Conservation (phyloP, 2,797 vertebrate genomes). For the Mormyrus proboscirostris region DNA sequence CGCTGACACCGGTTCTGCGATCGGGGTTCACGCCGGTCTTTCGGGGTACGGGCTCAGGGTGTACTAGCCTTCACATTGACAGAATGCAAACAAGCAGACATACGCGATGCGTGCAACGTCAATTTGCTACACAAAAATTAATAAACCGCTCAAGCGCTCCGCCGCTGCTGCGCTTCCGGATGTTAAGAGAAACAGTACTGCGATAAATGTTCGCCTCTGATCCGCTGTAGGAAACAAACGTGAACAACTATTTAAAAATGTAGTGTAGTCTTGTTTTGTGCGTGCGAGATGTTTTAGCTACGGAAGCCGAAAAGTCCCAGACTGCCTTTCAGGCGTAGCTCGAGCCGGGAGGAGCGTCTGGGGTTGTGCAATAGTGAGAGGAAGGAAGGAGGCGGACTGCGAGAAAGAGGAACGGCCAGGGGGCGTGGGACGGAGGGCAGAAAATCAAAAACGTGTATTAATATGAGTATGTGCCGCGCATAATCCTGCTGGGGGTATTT, state of each 20-base stretch:
- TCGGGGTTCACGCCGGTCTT: neutral
- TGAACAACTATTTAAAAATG: constrained; percentile 26
- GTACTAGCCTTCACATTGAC: neutral
- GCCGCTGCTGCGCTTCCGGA: constrained; percentile 1
- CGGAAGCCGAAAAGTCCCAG: constrained; percentile 41
- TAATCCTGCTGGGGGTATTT: neutral
- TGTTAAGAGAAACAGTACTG: neutral
- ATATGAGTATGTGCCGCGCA: neutral
- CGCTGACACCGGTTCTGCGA: neutral
- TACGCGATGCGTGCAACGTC: constrained; percentile 4
- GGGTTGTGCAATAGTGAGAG: constrained; percentile 15
- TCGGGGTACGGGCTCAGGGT: neutral
- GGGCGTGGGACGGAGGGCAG: neutral
- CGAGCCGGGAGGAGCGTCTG: constrained; percentile 11
- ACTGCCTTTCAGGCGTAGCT: neutral
- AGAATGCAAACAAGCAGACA: constrained; percentile 22
- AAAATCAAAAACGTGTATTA: neutral
- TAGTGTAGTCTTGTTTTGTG: constrained; percentile 30
- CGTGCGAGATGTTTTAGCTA: constrained; percentile 34
- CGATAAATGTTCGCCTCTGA: constrained; percentile 8
- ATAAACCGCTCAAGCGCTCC: constrained; percentile 25
- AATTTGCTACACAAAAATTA: constrained; percentile 30
- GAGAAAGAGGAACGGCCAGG: neutral
- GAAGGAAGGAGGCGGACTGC: neutral
- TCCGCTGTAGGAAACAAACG: constrained; percentile 13